phyloP scores from a whole-genome alignment of 2,888 invertebrate genomes.

The Eupithecia subumbrata region DNA sequence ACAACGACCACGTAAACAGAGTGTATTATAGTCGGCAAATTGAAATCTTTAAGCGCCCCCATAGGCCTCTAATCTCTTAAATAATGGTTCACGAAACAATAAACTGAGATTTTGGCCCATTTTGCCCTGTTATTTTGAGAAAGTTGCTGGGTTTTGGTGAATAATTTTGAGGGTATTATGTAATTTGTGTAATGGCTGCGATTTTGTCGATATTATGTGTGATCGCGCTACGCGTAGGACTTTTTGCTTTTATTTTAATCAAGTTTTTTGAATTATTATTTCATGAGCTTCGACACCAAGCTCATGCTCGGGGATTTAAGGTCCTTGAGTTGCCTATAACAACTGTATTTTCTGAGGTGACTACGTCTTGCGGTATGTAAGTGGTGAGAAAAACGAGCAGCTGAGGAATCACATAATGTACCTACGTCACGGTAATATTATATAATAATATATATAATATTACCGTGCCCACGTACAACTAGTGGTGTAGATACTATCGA shows the following conservation, averaged over 20 bases:
- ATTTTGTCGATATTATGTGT: constrained; percentile 3
- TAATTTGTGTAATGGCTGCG: neutral
- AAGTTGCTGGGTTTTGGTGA: constrained; percentile 52
- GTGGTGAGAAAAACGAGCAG: no score
- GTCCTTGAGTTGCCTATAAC: neutral
- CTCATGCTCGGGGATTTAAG: neutral
- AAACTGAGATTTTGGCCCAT: constrained; percentile 70
- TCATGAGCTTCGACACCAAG: neutral
- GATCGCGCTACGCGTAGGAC: neutral
- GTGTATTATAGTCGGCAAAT: constrained; percentile 66
- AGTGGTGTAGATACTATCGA: neutral
- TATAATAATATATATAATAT: no score
- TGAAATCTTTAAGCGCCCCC: constrained; percentile 63
- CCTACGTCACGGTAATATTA: no score
- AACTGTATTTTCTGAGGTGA: neutral
- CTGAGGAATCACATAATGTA: no score
- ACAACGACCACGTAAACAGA: constrained; percentile 47
- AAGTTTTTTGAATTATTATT: neutral
- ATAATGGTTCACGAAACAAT: constrained; percentile 73
- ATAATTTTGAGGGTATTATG: constrained; percentile 37
- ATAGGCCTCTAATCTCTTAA: constrained; percentile 65
- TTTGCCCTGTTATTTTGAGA: constrained; percentile 65
- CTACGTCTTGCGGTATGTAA: neutral
- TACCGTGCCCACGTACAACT: neutral
- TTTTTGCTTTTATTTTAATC: neutral